Percentiles rank a stretch among this genome's conserved stretches.
These are phyloP conservation scores for Cistogaster globosa DNA, from an alignment of 2,888 invertebrate genomes.

Conservation along the genomic window DNA sequence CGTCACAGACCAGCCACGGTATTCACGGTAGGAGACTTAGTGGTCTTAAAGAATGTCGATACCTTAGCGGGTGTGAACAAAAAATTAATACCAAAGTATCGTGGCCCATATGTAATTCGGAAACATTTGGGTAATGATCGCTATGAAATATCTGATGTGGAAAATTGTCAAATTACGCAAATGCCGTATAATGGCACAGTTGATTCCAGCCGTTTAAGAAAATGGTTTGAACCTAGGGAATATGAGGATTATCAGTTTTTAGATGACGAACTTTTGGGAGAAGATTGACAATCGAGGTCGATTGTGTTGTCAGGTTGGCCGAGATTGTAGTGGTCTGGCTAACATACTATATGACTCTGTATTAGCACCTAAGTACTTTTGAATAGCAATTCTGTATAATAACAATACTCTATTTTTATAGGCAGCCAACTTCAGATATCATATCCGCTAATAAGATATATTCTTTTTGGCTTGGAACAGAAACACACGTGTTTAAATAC, in stretches of 20 bases:
- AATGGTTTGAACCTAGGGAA: neutral
- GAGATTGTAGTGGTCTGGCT: too few species aligned
- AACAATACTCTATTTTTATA: too few species aligned
- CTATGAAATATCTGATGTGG: conserved; percentile 44
- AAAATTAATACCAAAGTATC: neutral
- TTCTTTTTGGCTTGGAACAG: too few species aligned
- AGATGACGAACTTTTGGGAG: neutral
- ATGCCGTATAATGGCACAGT: conserved; percentile 20
- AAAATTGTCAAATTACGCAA: conserved; percentile 53
- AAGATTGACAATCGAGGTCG: too few species aligned
- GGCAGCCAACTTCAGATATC: too few species aligned
- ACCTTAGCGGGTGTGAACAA: neutral
- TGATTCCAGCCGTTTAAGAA: conserved; percentile 3
- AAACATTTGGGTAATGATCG: neutral
- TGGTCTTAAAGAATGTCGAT: neutral
- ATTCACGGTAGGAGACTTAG: neutral
- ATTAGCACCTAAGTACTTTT: too few species aligned
- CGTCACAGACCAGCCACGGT: neutral
- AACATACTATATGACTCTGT: too few species aligned
- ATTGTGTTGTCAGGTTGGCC: too few species aligned
- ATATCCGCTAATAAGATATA: too few species aligned
- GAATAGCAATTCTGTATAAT: too few species aligned
- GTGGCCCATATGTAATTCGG: neutral
- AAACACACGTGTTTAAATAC: too few species aligned
- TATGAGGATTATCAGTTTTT: neutral